Evolutionary conservation across 2,113 vertebrate genomes (phyloP).

Genomic region (Rhinopomastus cyanomelas): DNA sequence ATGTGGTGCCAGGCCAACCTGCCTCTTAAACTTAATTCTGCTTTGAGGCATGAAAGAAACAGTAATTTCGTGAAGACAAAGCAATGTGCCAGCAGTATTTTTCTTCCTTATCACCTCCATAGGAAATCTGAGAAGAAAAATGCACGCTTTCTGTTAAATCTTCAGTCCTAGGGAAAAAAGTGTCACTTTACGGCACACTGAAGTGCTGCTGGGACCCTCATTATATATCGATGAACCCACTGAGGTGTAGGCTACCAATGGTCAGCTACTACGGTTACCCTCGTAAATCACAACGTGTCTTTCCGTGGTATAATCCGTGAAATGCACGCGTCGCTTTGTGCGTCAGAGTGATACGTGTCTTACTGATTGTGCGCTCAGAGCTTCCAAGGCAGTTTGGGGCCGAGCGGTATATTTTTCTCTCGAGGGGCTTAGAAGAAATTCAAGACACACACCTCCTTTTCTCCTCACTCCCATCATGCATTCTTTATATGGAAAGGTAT

Average conservation of each 20-base stretch:
- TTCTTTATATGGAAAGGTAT: constrained; percentile 15
- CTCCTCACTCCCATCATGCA: neutral
- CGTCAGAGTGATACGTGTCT: constrained; percentile 62
- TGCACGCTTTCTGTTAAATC: constrained; percentile 74
- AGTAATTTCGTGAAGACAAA: constrained; percentile 81
- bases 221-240: constrained; percentile 68
- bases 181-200: constrained; percentile 57
- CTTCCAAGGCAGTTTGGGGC: constrained; percentile 64
- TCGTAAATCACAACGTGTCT: constrained; percentile 27
- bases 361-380: constrained; percentile 71
- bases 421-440: constrained; percentile 28
- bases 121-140: constrained; percentile 77
- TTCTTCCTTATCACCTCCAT: constrained; percentile 71
- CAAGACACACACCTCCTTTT: neutral
- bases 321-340: constrained; percentile 47
- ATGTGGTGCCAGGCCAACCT: constrained; percentile 37
- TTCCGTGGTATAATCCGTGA: constrained; percentile 63
- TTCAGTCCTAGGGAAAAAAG: constrained; percentile 71
- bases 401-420: neutral
- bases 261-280: constrained; percentile 5
- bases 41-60: constrained; percentile 67
- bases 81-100: constrained; percentile 73
- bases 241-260: neutral
- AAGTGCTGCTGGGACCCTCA: constrained; percentile 67
- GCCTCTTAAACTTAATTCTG: constrained; percentile 68